A percentile compares a stretch with the other conserved stretches of the same genome.
These are phyloP conservation scores for Barnardius zonarius DNA, from an alignment of 2,113 vertebrate genomes.

Conservation along the genomic window DNA sequence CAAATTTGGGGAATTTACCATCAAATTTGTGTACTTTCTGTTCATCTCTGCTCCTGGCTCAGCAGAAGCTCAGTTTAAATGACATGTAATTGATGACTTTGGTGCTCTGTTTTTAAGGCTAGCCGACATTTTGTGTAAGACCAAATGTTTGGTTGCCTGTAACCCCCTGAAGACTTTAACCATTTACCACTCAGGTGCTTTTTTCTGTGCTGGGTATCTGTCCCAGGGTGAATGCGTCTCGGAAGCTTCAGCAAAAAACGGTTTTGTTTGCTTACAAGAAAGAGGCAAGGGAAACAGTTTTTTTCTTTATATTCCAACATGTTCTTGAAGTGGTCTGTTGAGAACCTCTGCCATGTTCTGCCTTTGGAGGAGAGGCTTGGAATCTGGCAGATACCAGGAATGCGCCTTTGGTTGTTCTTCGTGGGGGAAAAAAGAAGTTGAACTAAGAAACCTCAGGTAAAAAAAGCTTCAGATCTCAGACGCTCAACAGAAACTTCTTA, in stretches of 20 bases:
- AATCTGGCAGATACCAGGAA: slow-evolving; percentile 2
- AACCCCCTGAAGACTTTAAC: neutral
- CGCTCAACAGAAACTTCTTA: neutral
- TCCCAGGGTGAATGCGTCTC: neutral
- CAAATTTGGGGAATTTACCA: neutral
- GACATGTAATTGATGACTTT: neutral
- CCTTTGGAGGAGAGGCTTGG: neutral
- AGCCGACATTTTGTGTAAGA: neutral
- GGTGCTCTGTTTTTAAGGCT: neutral
- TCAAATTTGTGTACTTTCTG: neutral
- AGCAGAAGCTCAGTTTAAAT: neutral
- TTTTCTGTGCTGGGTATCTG: neutral
- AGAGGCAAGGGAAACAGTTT: neutral
- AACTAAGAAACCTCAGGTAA: neutral
- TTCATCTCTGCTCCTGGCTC: neutral
- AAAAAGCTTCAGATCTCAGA: slow-evolving; percentile 24
- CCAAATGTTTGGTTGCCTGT: neutral
- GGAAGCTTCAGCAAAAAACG: neutral
- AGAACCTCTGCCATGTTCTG: neutral
- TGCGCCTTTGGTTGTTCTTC: slow-evolving; percentile 8
- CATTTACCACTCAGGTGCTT: neutral
- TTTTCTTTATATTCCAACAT: neutral
- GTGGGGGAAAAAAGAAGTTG: neutral
- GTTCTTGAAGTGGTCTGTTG: neutral
- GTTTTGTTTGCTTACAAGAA: neutral